Evolutionary conservation across 2,797 vertebrate genomes (phyloP).

Genomic region (Propithecus deckenii): DNA sequence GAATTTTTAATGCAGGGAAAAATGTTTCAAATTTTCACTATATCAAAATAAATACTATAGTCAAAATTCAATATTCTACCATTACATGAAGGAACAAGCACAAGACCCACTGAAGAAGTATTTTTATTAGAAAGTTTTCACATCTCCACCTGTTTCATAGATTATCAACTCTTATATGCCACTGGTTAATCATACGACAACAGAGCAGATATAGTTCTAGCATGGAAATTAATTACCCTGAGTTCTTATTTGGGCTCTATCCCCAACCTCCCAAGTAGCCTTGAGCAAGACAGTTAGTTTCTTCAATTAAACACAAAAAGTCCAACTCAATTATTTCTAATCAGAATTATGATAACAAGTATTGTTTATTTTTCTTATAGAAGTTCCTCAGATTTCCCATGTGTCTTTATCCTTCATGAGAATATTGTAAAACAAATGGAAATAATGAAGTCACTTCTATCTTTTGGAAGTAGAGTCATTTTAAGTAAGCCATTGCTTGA

Average conservation of each 20-base stretch:
- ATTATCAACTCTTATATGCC: neutral
- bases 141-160: neutral
- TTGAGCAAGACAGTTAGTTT: neutral
- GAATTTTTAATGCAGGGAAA: neutral
- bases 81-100: neutral
- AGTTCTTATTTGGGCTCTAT: neutral
- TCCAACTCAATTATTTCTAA: neutral
- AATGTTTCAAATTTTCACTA: conserved; percentile 8
- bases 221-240: neutral
- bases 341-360: neutral
- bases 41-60: neutral
- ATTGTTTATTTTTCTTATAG: neutral
- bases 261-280: neutral
- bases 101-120: neutral
- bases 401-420: neutral
- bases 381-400: neutral
- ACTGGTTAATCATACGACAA: neutral
- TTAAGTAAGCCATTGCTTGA: conserved; percentile 1
- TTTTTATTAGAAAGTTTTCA: neutral
- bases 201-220: neutral
- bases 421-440: neutral
- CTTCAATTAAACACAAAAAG: conserved; percentile 7
- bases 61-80: neutral
- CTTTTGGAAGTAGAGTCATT: neutral
- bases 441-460: neutral